Evolutionary conservation across 2,888 invertebrate genomes (phyloP), one percentile per base, ranked within the genome.

Genomic region (Lepeophtheirus nordmannii): DNA sequence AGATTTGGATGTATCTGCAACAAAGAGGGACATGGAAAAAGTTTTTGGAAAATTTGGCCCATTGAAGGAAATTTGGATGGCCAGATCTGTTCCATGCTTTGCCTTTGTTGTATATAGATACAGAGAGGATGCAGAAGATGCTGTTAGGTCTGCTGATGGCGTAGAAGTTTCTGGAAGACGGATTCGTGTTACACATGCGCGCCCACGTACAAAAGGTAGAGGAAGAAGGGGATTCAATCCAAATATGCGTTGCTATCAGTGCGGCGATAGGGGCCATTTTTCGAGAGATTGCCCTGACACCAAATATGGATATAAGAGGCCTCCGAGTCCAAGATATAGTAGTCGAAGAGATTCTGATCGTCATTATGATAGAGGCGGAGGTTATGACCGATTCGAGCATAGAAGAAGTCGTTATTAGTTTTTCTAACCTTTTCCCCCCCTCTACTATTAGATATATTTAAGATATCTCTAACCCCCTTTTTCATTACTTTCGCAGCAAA

Each of bases 71-170:
- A 77, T 81, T 8, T 82, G 81, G 81, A 76, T 82, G 73, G 81
- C 81, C 0, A 77, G 78, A 69, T 80, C 79, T 70, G 80, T 80
- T 11, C 82, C 81, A 1, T 80, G 81, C 71, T 82, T 81, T 75
- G 81, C 81, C n/a, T 81, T 82, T 74, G 78, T 81, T 62, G 80
- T 81, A 11, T 82, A 75, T 72, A 78, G 78, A 71, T 77, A 78
- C 69, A 78, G 77, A 70, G 79, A 79, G 70, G 78, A 79, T 73
- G 81, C 81, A 20, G 76, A 75, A 67, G 75, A 75, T 64, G 79
- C 78, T 14, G 69, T 78, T 37, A 76, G 75, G 70, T 76, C 74
- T 63, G 74, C 75, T 23, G 78, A 79, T 73, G 78, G 78, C 69
- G 73, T 74, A 80, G 81, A 77, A 58, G 72, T 81, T 38, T 76